A percentile compares a stretch with the other conserved stretches of the same genome.
phyloP scores from a whole-genome alignment of 2,888 invertebrate genomes.

The Drosophila sordidapex region DNA sequence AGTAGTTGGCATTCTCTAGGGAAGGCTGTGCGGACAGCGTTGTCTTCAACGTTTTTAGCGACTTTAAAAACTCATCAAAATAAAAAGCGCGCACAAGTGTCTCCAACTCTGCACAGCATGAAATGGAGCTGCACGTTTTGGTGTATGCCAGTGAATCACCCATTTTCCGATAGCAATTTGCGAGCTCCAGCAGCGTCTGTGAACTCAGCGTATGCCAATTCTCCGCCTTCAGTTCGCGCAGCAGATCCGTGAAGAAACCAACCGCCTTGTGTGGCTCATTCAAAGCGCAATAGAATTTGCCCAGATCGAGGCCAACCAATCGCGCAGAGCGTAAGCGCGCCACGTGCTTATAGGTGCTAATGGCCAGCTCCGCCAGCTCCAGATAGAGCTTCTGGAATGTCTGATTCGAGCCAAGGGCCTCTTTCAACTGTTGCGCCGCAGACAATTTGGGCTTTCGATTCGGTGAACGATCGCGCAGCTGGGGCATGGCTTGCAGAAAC shows the following conservation, averaged over 20 bases:
- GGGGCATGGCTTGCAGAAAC: slow-evolving; percentile 82
- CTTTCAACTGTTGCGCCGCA: slow-evolving; percentile 93
- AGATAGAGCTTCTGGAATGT: slow-evolving; percentile 95
- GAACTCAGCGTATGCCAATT: slow-evolving; percentile 94
- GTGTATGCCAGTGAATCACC: slow-evolving; percentile 90
- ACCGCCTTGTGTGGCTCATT: slow-evolving; percentile 95
- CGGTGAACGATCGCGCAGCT: slow-evolving; percentile 85
- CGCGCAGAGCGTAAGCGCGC: slow-evolving; percentile 92
- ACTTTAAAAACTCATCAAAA: slow-evolving; percentile 93
- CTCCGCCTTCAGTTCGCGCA: slow-evolving; percentile 94
- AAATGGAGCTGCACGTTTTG: slow-evolving; percentile 92
- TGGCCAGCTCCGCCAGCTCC: slow-evolving; percentile 96
- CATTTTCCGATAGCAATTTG: slow-evolving; percentile 93
- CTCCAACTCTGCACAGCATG: slow-evolving; percentile 91
- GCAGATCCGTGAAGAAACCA: slow-evolving; percentile 93
- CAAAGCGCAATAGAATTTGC: slow-evolving; percentile 94
- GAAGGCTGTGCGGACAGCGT: slow-evolving; percentile 80
- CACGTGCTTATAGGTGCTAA: slow-evolving; percentile 98
- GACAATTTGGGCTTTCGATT: slow-evolving; percentile 85
- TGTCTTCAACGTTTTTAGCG: slow-evolving; percentile 85
- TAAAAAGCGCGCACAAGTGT: slow-evolving; percentile 90
- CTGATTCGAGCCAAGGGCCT: slow-evolving; percentile 94
- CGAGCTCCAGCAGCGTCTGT: slow-evolving; percentile 93
- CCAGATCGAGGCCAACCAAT: slow-evolving; percentile 94
- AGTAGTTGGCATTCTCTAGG: slow-evolving; percentile 82